Conservation (phyloP, 1,140 invertebrate genomes). For the Meteorus sp. region DNA sequence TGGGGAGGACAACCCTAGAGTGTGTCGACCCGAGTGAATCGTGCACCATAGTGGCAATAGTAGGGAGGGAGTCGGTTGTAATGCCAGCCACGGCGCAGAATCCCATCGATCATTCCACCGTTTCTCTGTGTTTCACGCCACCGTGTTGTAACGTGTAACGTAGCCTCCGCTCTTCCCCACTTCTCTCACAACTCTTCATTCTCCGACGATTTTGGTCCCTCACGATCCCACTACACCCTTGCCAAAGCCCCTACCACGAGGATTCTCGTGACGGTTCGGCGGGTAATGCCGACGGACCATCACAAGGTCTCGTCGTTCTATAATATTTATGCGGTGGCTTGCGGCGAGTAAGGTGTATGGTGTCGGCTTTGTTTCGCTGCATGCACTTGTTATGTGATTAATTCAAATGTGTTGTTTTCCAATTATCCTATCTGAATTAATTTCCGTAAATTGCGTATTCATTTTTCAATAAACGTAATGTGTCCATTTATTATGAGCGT, state of each 20-base stretch:
- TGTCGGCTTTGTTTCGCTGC: conserved; percentile 29
- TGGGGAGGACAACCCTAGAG: conserved; percentile 15
- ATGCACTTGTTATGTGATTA: conserved; percentile 10
- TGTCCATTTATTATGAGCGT: not conserved
- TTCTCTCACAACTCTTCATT: conserved; percentile 16
- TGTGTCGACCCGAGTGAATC: conserved; percentile 31
- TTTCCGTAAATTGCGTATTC: not conserved
- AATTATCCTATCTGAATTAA: no score
- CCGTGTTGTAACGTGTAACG: conserved; percentile 47
- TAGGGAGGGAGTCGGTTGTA: conserved; percentile 26
- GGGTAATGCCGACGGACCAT: conserved; percentile 56
- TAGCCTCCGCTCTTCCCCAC: conserved; percentile 23
- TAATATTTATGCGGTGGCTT: conserved; percentile 59
- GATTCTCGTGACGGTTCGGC: conserved; percentile 50
- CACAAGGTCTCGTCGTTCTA: conserved; percentile 53
- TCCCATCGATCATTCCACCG: conserved; percentile 59
- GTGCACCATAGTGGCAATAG: conserved; percentile 26
- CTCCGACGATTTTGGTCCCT: conserved; percentile 34
- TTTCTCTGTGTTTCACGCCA: conserved; percentile 53
- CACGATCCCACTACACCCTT: conserved; percentile 38
- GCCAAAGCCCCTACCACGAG: conserved; percentile 37
- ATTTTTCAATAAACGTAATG: not conserved
- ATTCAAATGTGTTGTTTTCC: no score
- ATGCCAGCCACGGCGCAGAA: conserved; percentile 55
- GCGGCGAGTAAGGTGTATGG: conserved; percentile 53